Evolutionary conservation across 2,113 vertebrate genomes (phyloP).

Genomic region (Apeltes quadracus): DNA sequence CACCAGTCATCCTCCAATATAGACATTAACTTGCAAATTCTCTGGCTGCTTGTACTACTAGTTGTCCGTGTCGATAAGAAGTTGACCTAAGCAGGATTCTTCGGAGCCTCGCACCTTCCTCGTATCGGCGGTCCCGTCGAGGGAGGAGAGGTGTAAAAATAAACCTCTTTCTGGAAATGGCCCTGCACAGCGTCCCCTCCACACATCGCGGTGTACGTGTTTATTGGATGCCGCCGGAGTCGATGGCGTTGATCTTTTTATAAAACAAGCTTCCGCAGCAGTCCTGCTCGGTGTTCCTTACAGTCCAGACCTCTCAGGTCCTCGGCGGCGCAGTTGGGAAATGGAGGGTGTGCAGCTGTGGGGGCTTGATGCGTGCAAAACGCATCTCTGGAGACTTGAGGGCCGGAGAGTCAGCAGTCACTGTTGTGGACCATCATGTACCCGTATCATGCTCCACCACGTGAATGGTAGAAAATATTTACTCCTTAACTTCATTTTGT

Average conservation of each 20-base stretch:
- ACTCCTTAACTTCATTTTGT: neutral
- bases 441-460: neutral
- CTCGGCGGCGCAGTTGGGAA: conserved; percentile 14
- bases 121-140: conserved; percentile 22
- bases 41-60: neutral
- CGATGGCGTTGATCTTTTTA: conserved; percentile 74
- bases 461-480: neutral
- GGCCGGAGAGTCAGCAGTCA: neutral
- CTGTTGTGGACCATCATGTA: conserved; percentile 15
- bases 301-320: conserved; percentile 19
- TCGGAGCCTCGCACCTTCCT: neutral
- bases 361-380: neutral
- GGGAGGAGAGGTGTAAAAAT: conserved; percentile 43
- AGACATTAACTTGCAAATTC: neutral
- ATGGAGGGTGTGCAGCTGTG: neutral
- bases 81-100: conserved; percentile 53
- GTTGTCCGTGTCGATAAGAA: conserved; percentile 46
- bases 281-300: conserved; percentile 61
- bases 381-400: neutral
- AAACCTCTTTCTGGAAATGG: conserved; percentile 13
- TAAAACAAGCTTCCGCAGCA: conserved; percentile 74
- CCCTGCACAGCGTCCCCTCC: neutral
- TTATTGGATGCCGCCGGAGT: neutral
- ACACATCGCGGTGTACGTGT: conserved; percentile 12
- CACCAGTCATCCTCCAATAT: neutral